Evolutionary conservation across 2,113 vertebrate species (phyloP), one percentile per base, ranked within the genome.

Genomic region (Epinephelus moara): DNA sequence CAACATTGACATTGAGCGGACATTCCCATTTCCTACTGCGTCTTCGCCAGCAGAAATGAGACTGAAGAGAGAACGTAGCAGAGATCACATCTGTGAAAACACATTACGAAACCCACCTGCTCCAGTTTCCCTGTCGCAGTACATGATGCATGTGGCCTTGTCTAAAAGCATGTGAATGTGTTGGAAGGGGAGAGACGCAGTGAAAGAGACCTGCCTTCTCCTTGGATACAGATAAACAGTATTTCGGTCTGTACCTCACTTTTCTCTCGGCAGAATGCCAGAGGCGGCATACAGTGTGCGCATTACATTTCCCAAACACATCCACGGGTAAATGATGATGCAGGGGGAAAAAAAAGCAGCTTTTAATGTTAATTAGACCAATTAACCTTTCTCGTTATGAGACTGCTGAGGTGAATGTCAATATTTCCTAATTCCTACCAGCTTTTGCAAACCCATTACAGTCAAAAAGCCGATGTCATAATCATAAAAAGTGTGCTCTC

Each of bases 71-170:
- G 55, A 82, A 81, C 12, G 25, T 45, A 61, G 60, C 74, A 80
- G 81, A 85, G 71, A 86, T 78, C 80, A 79, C 80, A 78, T 85
- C 83, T 81, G 81, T 88, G 78, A 75, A 85, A 88, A 83, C 72
- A 80, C 77, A 85, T 90, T 88, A 79, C 33, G 27, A 84, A 85
- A 81, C 52, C 50, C 89, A 88, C 53, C 81, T 84, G 79, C 83
- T 81, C 64, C 17, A 18, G 12, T 37, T 37, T 82, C 17, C 30
- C 50, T 27, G 40, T 61, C 11, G 0, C 62, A 52, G 80, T 67
- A 56, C 67, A 76, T 75, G 66, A 81, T 73, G 73, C 67, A 45
- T 67, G 55, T 78, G 57, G 57, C 66, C 67, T 78, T 18, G 56
- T 66, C 72, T 27, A 14, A 55, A 40, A 56, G 42, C 57, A 66